These are phyloP conservation scores for Pomatorhinus ruficollis DNA, from an alignment of 2,113 vertebrate species.

Conservation along the genomic window DNA sequence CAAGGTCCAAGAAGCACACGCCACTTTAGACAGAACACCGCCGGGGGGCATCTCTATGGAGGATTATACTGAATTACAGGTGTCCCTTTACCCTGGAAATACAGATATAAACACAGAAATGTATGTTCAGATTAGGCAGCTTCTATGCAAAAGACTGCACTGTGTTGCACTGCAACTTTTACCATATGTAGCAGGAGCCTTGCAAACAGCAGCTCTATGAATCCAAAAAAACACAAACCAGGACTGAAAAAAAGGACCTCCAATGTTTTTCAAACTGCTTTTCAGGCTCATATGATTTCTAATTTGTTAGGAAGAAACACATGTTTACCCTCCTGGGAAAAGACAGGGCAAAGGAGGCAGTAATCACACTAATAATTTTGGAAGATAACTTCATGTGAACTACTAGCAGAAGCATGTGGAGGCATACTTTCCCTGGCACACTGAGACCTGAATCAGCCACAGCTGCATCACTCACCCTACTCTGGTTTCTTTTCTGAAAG, in stretches of 20 bases:
- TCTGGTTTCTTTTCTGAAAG: not conserved
- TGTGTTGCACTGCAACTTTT: not conserved
- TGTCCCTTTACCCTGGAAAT: not conserved
- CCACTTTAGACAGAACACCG: not conserved
- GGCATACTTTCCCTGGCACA: not conserved
- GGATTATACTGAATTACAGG: not conserved
- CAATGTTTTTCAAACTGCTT: not conserved
- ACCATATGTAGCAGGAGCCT: not conserved
- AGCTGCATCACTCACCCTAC: not conserved
- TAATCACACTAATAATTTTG: not conserved
- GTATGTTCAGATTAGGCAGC: not conserved
- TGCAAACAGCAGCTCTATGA: not conserved
- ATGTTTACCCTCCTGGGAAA: not conserved
- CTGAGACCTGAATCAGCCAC: not conserved
- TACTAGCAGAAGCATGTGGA: not conserved
- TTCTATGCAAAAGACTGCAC: not conserved
- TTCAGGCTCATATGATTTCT: not conserved
- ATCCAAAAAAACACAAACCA: not conserved
- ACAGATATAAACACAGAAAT: not conserved
- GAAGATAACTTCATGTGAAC: not conserved
- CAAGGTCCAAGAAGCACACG: fast-evolving
- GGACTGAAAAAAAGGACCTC: not conserved
- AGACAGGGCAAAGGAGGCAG: not conserved
- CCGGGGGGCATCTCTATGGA: not conserved
- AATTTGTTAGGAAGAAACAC: not conserved